Evolutionary conservation across 2,888 invertebrate species (phyloP), one percentile per base, ranked within the genome.

Genomic region (Tholera decimalis): DNA sequence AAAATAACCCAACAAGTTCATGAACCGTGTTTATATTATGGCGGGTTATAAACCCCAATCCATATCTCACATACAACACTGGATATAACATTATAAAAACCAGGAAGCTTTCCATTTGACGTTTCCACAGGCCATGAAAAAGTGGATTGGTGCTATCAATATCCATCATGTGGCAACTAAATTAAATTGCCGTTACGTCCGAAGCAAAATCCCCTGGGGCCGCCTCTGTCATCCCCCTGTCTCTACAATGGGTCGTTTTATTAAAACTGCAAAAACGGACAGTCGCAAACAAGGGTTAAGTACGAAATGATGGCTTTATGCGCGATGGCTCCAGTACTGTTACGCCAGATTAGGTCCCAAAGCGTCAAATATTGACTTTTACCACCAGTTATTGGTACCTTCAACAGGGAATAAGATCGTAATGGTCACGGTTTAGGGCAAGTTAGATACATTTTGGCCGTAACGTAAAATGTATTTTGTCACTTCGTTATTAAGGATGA

Each of bases 231-330:
- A 80, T 76, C 77, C 75, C 77, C 69, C 74, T 72, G 73, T 73
- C 75, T 82, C 82, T 84, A 76, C 75, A 76, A 46, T 58, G 73
- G 66, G 66, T 67, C 80, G 80, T 87, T 88, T 88, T 89, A 89
- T 83, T 89, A 89, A 89, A 89, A 88, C 85, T 87, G 86, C 85
- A 85, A 88, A 89, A 89, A 88, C 80, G 82, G 75, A 74, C 82
- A 80, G 79, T 80, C 65, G 77, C 83, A 84, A 85, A 85, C 86
- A 85, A 80, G 85, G 88, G 88, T 85, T 86, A 86, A 86, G 83
- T 74, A 81, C 73, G 67, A 84, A 88, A 86, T 83, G 86, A 88
- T 86, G 84, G 81, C 81, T 84, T 78, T 77, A 83, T 83, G 81
- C 77, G 61, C 68, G 60, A 53, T 63, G 78, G 70, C 53, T 62